A percentile compares a stretch with the other conserved stretches of the same genome.
These are phyloP conservation scores for Oenanthe melanoleuca DNA, from an alignment of 2,113 vertebrate genomes.

Conservation along the genomic window DNA sequence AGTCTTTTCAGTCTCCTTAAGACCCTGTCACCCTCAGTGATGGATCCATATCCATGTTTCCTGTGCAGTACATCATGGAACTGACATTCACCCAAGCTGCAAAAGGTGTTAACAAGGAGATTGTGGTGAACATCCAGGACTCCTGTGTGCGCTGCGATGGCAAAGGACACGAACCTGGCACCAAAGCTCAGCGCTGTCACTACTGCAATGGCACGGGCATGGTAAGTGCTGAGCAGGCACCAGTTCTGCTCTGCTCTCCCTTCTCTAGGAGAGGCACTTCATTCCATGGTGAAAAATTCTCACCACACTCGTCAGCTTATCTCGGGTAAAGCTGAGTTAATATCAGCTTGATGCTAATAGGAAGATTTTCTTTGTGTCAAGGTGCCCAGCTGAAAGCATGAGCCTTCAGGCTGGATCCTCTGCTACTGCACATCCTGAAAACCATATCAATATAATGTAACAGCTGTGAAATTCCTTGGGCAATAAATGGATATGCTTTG, in stretches of 20 bases:
- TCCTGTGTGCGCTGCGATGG: slow-evolving; percentile 89
- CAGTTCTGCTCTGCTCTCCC: background rate
- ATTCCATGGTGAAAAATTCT: background rate
- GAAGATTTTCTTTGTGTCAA: background rate
- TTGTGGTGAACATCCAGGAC: slow-evolving; percentile 84
- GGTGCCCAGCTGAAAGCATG: background rate
- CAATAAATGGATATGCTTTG: background rate
- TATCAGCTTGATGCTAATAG: background rate
- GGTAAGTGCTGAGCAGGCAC: slow-evolving; percentile 73
- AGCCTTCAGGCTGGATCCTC: background rate
- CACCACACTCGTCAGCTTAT: background rate
- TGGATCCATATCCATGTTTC: background rate
- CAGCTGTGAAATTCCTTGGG: background rate
- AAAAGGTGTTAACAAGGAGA: slow-evolving; percentile 97
- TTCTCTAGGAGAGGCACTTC: background rate
- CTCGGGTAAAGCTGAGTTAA: background rate
- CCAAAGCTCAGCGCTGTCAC: slow-evolving; percentile 88
- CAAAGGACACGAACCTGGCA: slow-evolving; percentile 90
- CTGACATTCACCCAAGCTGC: slow-evolving; percentile 95
- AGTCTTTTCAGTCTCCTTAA: background rate
- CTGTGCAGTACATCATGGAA: slow-evolving; percentile 90
- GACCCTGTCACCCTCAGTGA: fast-evolving
- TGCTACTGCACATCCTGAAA: background rate
- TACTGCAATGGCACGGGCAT: slow-evolving; percentile 92
- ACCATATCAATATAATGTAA: background rate